Conservation (phyloP, 2,113 vertebrate genomes). For the Eulemur rufifrons region DNA sequence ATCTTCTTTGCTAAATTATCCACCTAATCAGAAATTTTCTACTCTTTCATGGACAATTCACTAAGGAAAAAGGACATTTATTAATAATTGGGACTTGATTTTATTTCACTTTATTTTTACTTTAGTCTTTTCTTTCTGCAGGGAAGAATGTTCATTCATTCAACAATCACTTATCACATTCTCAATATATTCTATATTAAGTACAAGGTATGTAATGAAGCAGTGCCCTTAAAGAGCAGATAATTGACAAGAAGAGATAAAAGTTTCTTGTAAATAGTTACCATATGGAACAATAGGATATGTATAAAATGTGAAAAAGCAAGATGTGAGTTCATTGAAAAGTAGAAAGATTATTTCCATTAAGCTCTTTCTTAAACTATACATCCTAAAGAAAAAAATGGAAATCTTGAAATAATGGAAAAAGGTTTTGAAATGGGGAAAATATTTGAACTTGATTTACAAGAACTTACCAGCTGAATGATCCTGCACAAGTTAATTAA, state of each 20-base stretch:
- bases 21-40: background rate
- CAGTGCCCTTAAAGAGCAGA: background rate
- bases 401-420: background rate
- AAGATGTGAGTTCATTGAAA: background rate
- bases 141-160: background rate
- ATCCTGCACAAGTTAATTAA: background rate
- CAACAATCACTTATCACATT: background rate
- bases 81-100: background rate
- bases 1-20: background rate
- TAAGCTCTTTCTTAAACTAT: background rate
- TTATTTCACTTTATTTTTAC: background rate
- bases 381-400: background rate
- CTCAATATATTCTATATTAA: background rate
- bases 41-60: background rate
- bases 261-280: background rate
- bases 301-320: background rate
- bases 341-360: background rate
- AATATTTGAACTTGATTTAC: background rate
- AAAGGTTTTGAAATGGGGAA: background rate
- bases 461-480: background rate
- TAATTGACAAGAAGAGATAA: background rate
- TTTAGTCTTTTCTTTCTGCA: background rate
- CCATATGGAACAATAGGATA: background rate
- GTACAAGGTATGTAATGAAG: background rate
- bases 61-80: background rate